A percentile compares a stretch with the other conserved stretches of the same genome.
These are phyloP conservation scores for Aphrophora alni DNA, from an alignment of 2,888 invertebrate genomes.

Conservation along the genomic window DNA sequence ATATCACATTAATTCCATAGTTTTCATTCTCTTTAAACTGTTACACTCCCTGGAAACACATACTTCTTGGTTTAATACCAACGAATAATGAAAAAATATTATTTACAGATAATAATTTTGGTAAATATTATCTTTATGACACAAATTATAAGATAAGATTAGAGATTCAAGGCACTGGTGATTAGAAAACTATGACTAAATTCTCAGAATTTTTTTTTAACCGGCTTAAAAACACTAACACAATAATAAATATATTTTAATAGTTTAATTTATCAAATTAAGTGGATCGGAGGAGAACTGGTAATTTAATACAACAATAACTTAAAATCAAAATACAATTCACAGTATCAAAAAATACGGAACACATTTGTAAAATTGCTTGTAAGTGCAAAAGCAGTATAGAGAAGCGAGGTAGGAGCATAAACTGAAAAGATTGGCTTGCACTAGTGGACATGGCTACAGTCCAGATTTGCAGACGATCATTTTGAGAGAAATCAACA, in stretches of 20 bases:
- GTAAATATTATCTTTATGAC: background rate
- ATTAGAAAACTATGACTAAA: background rate
- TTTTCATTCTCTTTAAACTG: no score
- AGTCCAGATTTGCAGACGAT: background rate
- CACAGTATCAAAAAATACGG: background rate
- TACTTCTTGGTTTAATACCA: background rate
- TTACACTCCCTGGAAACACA: no score
- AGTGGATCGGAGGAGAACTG: no score
- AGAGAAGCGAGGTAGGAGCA: background rate
- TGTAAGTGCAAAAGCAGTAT: background rate
- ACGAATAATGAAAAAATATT: background rate
- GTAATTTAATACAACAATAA: no score
- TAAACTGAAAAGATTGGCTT: slow-evolving; percentile 6
- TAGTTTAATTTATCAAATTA: no score
- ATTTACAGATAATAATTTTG: no score
- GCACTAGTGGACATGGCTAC: background rate
- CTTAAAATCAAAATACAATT: no score
- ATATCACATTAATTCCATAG: no score
- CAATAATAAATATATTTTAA: background rate
- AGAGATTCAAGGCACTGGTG: background rate
- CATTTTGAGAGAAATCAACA: slow-evolving; percentile 22
- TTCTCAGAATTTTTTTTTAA: background rate
- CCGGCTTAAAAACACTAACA: background rate
- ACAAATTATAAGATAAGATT: background rate
- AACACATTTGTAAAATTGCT: background rate